Conservation (phyloP, 2,113 vertebrate species). For the Oceanodroma tethys region DNA sequence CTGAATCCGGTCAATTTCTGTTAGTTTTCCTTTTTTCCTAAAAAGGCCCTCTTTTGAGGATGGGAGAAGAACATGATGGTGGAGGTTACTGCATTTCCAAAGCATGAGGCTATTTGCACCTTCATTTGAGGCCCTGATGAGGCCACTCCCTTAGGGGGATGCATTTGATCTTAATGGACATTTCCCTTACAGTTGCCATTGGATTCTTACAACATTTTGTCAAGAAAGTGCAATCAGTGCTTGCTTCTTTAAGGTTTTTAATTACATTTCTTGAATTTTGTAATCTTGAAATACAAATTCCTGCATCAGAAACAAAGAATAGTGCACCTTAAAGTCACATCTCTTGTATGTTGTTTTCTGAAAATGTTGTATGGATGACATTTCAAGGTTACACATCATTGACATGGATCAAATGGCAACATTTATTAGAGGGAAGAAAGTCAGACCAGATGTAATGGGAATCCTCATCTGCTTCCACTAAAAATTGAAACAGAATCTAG, state of each 20-base stretch:
- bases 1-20: background rate
- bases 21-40: background rate
- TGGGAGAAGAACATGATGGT: background rate
- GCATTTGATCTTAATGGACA: background rate
- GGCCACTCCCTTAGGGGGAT: background rate
- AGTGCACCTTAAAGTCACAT: background rate
- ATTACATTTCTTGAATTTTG: background rate
- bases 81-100: background rate
- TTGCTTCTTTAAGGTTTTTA: background rate
- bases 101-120: background rate
- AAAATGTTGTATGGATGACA: background rate
- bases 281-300: background rate
- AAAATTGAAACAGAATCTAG: slow-evolving; percentile 32
- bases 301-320: background rate
- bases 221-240: background rate
- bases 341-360: background rate
- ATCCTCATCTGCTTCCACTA: slow-evolving; percentile 52
- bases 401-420: slow-evolving; percentile 13
- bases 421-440: slow-evolving; percentile 31
- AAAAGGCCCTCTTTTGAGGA: background rate
- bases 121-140: background rate
- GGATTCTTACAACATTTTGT: background rate
- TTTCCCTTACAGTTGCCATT: background rate
- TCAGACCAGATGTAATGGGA: slow-evolving; percentile 47
- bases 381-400: background rate